A percentile compares a stretch with the other conserved stretches of the same genome.
phyloP scores from a whole-genome alignment of 1,140 invertebrate species.

The Chelonus insularis region DNA sequence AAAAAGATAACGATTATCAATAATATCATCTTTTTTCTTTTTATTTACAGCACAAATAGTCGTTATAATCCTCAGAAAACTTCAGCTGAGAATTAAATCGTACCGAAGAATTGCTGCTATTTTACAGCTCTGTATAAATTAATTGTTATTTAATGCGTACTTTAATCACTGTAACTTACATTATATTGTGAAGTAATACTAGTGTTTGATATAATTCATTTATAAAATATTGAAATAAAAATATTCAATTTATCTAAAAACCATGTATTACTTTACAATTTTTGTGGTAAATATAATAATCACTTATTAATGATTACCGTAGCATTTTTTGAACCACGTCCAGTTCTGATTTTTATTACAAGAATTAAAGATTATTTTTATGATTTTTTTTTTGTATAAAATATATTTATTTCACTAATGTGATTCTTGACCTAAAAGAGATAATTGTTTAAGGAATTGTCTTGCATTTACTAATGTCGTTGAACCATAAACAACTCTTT shows the following conservation, averaged over 20 bases:
- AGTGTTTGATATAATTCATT: not conserved
- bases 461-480: slow-evolving; percentile 90
- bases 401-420: slow-evolving; percentile 54
- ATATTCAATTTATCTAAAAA: not conserved
- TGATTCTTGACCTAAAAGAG: slow-evolving; percentile 72
- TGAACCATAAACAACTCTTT: slow-evolving; percentile 92
- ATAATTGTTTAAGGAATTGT: slow-evolving; percentile 91
- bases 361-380: slow-evolving; percentile 18
- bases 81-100: slow-evolving; percentile 10
- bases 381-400: slow-evolving; percentile 17
- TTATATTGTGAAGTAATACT: no score
- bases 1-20: not conserved
- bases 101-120: not conserved
- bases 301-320: not conserved
- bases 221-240: not conserved
- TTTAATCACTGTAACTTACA: not conserved
- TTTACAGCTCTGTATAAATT: slow-evolving; percentile 15
- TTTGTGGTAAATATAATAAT: not conserved
- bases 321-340: not conserved
- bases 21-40: slow-evolving; percentile 20
- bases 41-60: slow-evolving; percentile 28
- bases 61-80: slow-evolving; percentile 20
- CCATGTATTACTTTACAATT: not conserved
- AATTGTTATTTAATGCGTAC: not conserved
- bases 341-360: not conserved